These are phyloP conservation scores for Baccha elongata DNA, from an alignment of 2,888 invertebrate species.

Conservation along the genomic window DNA sequence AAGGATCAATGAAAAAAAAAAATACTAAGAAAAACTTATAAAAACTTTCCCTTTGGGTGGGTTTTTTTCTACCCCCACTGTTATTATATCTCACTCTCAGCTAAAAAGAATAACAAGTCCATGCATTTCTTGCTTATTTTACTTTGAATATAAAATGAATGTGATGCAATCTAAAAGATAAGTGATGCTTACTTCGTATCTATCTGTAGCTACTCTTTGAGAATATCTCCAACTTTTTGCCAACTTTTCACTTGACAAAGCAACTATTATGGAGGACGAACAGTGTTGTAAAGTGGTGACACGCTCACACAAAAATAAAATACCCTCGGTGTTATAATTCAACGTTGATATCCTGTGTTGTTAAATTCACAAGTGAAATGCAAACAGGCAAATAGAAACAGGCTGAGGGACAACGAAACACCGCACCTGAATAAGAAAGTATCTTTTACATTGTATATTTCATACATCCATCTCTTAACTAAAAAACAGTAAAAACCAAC, in stretches of 20 bases:
- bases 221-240: background rate
- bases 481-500: conserved; percentile 12
- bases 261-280: conserved; percentile 65
- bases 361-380: conserved; percentile 51
- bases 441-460: conserved; percentile 15
- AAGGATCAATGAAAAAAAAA: background rate
- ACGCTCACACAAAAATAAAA: conserved; percentile 36
- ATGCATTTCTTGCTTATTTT: conserved; percentile 27
- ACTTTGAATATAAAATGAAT: conserved; percentile 48
- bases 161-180: conserved; percentile 64
- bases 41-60: conserved; percentile 20
- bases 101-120: conserved; percentile 9
- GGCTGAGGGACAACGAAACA: conserved; percentile 3
- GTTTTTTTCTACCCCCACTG: conserved; percentile 12
- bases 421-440: conserved; percentile 46
- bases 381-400: conserved; percentile 27
- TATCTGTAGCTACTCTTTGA: background rate
- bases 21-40: background rate
- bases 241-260: conserved; percentile 57
- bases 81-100: conserved; percentile 12
- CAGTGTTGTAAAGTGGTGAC: conserved; percentile 64
- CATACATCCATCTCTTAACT: background rate
- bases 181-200: conserved; percentile 59
- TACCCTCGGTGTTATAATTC: conserved; percentile 28
- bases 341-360: conserved; percentile 34